These are phyloP conservation scores for Nylanderia fulva DNA, from an alignment of 1,140 invertebrate genomes.

Conservation along the genomic window DNA sequence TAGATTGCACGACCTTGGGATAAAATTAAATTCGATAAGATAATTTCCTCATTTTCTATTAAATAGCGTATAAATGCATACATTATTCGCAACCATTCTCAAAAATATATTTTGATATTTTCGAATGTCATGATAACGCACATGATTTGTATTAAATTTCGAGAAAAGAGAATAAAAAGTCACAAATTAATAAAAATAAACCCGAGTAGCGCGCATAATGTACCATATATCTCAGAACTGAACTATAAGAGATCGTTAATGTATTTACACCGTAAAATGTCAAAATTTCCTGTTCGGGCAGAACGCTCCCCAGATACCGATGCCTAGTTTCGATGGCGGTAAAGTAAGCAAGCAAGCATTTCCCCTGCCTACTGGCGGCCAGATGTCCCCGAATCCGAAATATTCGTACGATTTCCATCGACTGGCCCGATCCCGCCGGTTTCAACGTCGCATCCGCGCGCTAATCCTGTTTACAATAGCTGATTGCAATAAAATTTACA, in stretches of 20 bases:
- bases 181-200: constrained; percentile 16
- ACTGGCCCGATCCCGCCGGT: constrained; percentile 62
- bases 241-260: background rate
- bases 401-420: constrained; percentile 53
- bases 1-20: background rate
- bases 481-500: constrained; percentile 77
- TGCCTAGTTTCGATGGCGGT: background rate
- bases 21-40: constrained; percentile 36
- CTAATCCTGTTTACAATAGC: constrained; percentile 76
- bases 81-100: background rate
- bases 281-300: background rate
- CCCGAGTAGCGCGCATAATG: background rate
- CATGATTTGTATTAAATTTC: background rate
- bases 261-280: background rate
- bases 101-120: background rate
- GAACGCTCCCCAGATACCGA: background rate
- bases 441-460: constrained; percentile 59
- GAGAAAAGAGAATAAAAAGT: too few relatives aligned
- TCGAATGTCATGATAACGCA: background rate
- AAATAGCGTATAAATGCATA: background rate
- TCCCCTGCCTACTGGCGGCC: constrained; percentile 14
- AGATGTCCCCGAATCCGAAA: constrained; percentile 48
- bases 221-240: background rate
- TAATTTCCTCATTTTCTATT: constrained; percentile 3
- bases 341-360: constrained; percentile 43